Conservation (phyloP, 2,797 vertebrate species). For the Molossus alvarezi region DNA sequence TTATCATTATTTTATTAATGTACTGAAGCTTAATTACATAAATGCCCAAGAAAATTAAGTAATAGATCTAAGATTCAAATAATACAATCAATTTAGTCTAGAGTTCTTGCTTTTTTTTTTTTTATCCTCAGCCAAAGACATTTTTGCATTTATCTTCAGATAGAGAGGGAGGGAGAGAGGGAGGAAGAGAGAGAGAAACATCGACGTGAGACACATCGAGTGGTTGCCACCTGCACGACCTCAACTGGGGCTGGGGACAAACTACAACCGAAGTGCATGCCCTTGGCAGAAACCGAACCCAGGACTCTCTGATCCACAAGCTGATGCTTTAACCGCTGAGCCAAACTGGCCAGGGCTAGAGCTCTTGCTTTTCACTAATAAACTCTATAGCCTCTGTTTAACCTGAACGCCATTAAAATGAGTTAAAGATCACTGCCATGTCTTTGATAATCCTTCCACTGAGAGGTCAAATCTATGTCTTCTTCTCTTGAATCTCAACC, state of each 20-base stretch:
- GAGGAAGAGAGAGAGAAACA: no score
- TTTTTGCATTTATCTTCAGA: no score
- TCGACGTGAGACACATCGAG: no score
- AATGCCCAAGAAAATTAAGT: neutral
- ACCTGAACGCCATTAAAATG: neutral
- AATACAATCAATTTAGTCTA: constrained; percentile 23
- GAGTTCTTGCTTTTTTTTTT: constrained; percentile 36
- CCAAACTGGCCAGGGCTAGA: neutral
- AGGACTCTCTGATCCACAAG: no score
- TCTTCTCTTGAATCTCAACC: constrained; percentile 6
- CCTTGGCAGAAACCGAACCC: no score
- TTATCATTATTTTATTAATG: neutral
- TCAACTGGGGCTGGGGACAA: no score
- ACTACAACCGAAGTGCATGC: no score
- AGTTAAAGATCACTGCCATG: neutral
- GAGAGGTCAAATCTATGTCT: neutral
- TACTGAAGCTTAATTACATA: neutral
- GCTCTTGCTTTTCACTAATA: constrained; percentile 41
- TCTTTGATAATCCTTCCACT: neutral
- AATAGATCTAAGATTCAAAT: constrained; percentile 32
- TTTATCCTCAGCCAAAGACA: no score
- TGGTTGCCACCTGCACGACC: no score
- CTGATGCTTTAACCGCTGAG: no score
- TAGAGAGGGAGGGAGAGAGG: no score
- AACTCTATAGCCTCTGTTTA: neutral